Base-by-base conservation (phyloP, 1,140 invertebrate species). In the Propsilocerus akamusi region DNA sequence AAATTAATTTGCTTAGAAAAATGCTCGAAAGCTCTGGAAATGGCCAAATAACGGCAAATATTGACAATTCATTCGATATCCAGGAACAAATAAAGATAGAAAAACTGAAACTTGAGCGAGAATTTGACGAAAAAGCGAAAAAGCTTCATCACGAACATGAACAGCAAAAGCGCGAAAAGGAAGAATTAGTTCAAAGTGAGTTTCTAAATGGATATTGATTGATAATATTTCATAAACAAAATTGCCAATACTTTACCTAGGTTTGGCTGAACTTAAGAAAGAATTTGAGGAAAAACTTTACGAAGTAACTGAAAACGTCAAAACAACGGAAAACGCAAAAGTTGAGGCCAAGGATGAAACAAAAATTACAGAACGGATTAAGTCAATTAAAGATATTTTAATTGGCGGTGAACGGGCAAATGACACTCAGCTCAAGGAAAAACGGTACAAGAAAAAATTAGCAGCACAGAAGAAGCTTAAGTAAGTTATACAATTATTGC, bases 331-430 rank as follows among this genome's bases (percentile, higher is more conserved):
- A 49, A 52, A 53, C 28, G n/a, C 54, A 55, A 22, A 60, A 58
- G 48, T 55, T 56, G 26, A 30, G 48, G 26, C 50, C 48, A 32
- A 47, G 53, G n/a, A 53, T 53, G 6, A 56, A 56, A 8, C 58
- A 69, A 50, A 55, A 68, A 20, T 66, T 71, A 52, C 63, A 46
- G 63, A 60, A 53, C 80, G 78, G 55, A 66, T 86, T 28, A 71
- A 83, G 59, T 71, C 75, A 48, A 68, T 90, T 14, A 76, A 89
- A 57, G 71, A 77, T 32, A 72, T 77, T 53, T 75, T 90, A 70
- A 81, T 87, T 51, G 86, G 86, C 24, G 86, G 86, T 2, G 86
- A 91, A 58, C 72, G 78, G 54, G 76, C 73, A 2, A 66, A 83
- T 58, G 85, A 89, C 62, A 66, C 75, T 49, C 76, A 78, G 56